Conservation (phyloP, 2,888 invertebrate species). For the Drosophila kanekoi region DNA sequence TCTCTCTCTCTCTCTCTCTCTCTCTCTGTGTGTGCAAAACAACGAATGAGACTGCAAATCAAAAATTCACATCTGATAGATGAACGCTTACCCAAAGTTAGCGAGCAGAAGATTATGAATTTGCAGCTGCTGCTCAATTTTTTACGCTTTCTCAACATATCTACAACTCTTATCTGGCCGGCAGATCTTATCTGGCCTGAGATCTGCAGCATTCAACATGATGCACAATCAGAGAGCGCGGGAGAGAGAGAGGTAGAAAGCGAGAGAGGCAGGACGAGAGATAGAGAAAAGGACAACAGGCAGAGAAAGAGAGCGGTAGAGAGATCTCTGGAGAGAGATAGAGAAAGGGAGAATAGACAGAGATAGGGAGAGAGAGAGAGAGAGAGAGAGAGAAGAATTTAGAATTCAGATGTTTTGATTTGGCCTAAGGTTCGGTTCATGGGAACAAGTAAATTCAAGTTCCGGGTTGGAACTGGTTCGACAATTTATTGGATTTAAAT, state of each 20-base stretch:
- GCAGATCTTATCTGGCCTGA: too few species aligned
- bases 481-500: too few species aligned
- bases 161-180: too few species aligned
- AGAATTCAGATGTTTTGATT: too few species aligned
- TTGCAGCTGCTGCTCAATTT: background rate
- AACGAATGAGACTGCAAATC: slow-evolving; percentile 33
- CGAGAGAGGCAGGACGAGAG: background rate
- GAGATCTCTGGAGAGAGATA: rapidly evolving
- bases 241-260: background rate
- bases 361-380: background rate
- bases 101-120: slow-evolving; percentile 4
- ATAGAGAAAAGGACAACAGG: too few species aligned
- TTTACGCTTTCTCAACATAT: too few species aligned
- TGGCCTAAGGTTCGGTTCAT: too few species aligned
- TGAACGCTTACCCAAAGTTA: slow-evolving; percentile 25
- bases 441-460: too few species aligned
- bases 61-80: slow-evolving; percentile 30
- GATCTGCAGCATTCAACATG: background rate
- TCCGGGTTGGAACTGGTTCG: too few species aligned
- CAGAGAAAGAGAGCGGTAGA: too few species aligned
- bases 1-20: background rate
- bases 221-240: background rate
- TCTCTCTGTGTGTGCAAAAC: background rate
- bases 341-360: background rate
- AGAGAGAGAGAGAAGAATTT: too few species aligned